Base-by-base conservation (phyloP, 2,113 vertebrate genomes). In the Amia ocellicauda region DNA sequence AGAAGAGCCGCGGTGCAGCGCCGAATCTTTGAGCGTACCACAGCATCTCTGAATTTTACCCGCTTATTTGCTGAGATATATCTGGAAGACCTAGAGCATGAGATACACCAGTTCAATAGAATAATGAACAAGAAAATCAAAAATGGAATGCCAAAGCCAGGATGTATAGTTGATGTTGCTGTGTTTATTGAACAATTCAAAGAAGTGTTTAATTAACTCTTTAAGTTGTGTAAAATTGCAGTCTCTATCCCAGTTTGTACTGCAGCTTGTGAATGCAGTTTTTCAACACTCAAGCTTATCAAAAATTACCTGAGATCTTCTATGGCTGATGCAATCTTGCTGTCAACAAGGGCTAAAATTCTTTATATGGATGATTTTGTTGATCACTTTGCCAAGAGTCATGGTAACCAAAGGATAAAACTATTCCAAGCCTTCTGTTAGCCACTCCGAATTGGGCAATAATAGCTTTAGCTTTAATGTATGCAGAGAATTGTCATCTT, bases 131-230 rank as follows among this genome's bases (percentile, higher is more conserved):
- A n/a, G n/a, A n/a, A n/a, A n/a, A n/a, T n/a, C n/a, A n/a, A n/a
- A n/a, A n/a, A n/a, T n/a, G n/a, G n/a, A n/a, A n/a, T n/a, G n/a
- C n/a, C n/a, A n/a, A n/a, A n/a, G n/a, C n/a, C n/a, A n/a, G n/a
- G n/a, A n/a, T n/a, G 54, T 41, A 14, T 58, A 26, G 26, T 58
- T 28, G 55, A 40, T 17, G 17, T 58, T n/a, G 43, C 55, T 4
- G 55, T 23, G 13, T 41, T 40, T 14, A 22, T 54, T 49, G 61
- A 53, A 11, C 61, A 43, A 51, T 59, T 40, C 43, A 50, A 16
- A 4, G 45, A 66, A 20, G 64, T 60, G 19, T 52, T 66, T 27
- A 19, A 20, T 66, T 55, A 59, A 52, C 56, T 66, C n/a, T 66
- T 42, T 43, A 41, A 45, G 9, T 26, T 52, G 22, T 63, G 61